Conservation (phyloP, 2,113 vertebrate species). For the Microtus pennsylvanicus region DNA sequence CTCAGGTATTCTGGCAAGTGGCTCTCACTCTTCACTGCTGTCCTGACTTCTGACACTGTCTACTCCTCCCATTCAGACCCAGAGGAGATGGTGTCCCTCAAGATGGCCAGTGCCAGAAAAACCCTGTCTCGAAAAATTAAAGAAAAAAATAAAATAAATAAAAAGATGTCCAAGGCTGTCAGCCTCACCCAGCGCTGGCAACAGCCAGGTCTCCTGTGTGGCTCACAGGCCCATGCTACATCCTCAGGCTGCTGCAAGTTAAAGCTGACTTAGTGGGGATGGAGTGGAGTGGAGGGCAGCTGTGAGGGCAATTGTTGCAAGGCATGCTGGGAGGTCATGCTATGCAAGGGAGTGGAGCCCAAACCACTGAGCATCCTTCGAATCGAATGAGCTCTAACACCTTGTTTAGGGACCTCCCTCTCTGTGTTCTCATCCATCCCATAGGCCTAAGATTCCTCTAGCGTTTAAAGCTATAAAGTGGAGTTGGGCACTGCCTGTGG, state of each 20-base stretch:
- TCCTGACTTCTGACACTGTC: too few species aligned
- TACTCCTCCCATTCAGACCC: not conserved
- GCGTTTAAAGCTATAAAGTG: too few species aligned
- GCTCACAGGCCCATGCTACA: not conserved
- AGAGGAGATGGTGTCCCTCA: not conserved
- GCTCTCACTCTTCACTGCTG: too few species aligned
- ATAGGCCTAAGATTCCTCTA: not conserved
- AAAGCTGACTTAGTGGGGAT: not conserved
- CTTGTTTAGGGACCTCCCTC: not conserved
- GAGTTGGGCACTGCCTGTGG: not conserved
- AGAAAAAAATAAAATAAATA: rapidly evolving
- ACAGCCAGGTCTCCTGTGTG: not conserved
- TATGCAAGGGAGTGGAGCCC: not conserved
- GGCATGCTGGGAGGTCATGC: not conserved
- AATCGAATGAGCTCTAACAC: not conserved
- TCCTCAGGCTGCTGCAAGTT: not conserved
- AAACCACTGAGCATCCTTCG: not conserved
- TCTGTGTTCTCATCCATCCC: not conserved
- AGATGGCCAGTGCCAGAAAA: too few species aligned
- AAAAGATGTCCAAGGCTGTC: too few species aligned
- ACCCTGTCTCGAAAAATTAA: too few species aligned
- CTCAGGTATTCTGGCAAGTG: not conserved
- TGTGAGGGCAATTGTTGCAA: not conserved
- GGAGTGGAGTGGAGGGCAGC: not conserved
- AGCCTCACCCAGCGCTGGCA: not conserved